Conservation (phyloP, 2,113 vertebrate species). For the Sylvilagus bachmani region DNA sequence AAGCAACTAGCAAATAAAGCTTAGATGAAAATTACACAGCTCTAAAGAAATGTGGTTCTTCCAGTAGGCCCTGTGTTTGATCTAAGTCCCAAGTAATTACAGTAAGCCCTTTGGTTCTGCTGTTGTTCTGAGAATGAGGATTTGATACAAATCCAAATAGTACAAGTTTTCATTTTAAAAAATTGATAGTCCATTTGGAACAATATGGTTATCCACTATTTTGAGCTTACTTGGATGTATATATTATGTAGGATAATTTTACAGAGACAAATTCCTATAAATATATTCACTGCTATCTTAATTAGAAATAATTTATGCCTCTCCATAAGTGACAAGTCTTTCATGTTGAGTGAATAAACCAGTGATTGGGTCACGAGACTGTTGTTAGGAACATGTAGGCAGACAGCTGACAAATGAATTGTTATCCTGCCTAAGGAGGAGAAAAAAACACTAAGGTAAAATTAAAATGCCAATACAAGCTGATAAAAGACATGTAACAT, state of each 20-base stretch:
- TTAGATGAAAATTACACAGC: slow-evolving; percentile 9
- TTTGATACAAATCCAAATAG: slow-evolving; percentile 59
- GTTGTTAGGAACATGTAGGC: background rate
- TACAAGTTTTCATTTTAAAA: background rate
- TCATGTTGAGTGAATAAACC: background rate
- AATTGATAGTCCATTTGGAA: slow-evolving; percentile 43
- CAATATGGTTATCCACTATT: background rate
- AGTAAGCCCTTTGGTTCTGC: slow-evolving; percentile 48
- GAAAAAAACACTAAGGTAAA: slow-evolving; percentile 1
- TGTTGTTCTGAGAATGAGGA: slow-evolving; percentile 68
- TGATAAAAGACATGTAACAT: background rate
- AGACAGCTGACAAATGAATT: background rate
- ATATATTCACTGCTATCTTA: background rate
- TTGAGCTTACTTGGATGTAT: slow-evolving; percentile 15
- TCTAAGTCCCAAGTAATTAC: slow-evolving; percentile 64
- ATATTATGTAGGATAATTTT: background rate
- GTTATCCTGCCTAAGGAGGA: background rate
- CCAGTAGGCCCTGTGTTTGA: background rate
- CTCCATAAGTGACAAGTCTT: background rate
- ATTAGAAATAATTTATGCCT: background rate
- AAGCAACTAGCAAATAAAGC: background rate
- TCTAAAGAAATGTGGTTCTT: slow-evolving; percentile 2
- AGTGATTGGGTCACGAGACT: background rate
- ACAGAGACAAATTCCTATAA: background rate
- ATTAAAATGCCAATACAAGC: background rate